These are phyloP conservation scores for Pachyseris speciosa DNA, from an alignment of 64 coral and sea anemone species.

Conservation along the genomic window DNA sequence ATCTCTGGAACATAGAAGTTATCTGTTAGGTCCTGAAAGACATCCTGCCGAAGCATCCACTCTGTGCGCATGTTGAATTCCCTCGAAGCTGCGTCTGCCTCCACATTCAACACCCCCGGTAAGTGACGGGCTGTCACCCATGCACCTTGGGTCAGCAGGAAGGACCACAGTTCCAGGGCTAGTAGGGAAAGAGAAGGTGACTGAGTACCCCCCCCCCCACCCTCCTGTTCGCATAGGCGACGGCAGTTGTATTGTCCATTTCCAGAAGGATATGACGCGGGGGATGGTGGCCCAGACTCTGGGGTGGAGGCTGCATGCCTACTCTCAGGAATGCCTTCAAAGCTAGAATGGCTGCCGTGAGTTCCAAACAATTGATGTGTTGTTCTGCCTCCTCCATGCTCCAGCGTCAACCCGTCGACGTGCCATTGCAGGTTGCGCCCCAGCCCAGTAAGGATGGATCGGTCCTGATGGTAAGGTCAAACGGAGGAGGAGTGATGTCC, in stretches of 20 bases:
- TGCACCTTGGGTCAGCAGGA: background rate
- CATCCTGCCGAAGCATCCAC: no score
- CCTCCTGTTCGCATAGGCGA: constrained; percentile 46
- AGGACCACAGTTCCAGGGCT: constrained; percentile 58
- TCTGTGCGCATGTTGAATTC: constrained; percentile 55
- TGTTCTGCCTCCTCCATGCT: constrained; percentile 27
- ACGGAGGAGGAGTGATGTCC: constrained; percentile 29
- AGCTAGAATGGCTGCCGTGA: constrained; percentile 36
- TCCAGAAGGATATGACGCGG: constrained; percentile 56
- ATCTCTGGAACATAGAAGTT: constrained; percentile 38
- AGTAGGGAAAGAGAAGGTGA: constrained; percentile 25
- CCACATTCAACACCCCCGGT: constrained; percentile 39
- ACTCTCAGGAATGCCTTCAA: constrained; percentile 31
- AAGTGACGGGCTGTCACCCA: constrained; percentile 53
- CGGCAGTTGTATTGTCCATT: no score
- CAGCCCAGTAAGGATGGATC: constrained; percentile 62
- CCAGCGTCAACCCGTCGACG: constrained; percentile 33
- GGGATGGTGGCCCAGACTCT: background rate
- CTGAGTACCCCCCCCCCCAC: constrained; percentile 52
- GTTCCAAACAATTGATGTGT: constrained; percentile 53
- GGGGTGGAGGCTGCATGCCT: background rate
- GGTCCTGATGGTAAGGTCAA: constrained; percentile 32
- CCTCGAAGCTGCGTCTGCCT: constrained; percentile 48
- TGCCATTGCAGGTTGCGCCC: constrained; percentile 52
- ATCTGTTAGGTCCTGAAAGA: constrained; percentile 40